phyloP scores from a whole-genome alignment of 2,113 vertebrate genomes.

The Poeciliopsis prolifica region DNA sequence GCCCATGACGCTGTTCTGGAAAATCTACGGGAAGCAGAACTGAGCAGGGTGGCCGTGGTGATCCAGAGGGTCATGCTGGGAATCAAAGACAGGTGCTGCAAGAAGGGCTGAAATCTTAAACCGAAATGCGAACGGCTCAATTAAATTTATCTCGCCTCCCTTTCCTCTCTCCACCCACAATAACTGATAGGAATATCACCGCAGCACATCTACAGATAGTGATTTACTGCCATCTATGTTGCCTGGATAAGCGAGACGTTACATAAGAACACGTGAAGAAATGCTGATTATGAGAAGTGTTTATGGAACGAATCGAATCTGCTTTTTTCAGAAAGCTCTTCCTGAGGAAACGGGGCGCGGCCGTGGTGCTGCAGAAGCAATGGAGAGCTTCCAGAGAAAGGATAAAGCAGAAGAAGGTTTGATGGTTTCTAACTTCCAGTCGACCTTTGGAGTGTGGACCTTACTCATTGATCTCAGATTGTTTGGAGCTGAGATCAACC shows the following conservation, averaged over 20 bases:
- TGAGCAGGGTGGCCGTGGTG: slow-evolving; percentile 80
- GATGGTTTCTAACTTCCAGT: background rate
- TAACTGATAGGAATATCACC: background rate
- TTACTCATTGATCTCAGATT: background rate
- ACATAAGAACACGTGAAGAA: background rate
- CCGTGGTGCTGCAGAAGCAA: slow-evolving; percentile 84
- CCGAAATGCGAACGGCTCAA: background rate
- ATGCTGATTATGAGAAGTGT: background rate
- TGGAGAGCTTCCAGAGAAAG: slow-evolving; percentile 83
- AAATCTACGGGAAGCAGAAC: slow-evolving; percentile 76
- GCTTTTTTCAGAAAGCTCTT: slow-evolving; percentile 84
- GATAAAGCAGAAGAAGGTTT: slow-evolving; percentile 79
- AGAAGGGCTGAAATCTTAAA: background rate
- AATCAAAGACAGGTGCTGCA: slow-evolving; percentile 86
- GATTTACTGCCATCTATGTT: background rate
- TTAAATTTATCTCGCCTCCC: background rate
- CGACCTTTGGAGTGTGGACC: background rate
- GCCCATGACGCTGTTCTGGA: slow-evolving; percentile 86
- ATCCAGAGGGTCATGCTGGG: slow-evolving; percentile 89
- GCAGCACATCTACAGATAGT: background rate
- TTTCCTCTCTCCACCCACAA: background rate
- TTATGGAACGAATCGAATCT: background rate
- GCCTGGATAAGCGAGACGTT: background rate
- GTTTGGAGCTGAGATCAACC: background rate
- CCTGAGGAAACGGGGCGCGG: slow-evolving; percentile 83